Conservation (phyloP, 1,140 invertebrate genomes). For the Ooceraea biroi region DNA sequence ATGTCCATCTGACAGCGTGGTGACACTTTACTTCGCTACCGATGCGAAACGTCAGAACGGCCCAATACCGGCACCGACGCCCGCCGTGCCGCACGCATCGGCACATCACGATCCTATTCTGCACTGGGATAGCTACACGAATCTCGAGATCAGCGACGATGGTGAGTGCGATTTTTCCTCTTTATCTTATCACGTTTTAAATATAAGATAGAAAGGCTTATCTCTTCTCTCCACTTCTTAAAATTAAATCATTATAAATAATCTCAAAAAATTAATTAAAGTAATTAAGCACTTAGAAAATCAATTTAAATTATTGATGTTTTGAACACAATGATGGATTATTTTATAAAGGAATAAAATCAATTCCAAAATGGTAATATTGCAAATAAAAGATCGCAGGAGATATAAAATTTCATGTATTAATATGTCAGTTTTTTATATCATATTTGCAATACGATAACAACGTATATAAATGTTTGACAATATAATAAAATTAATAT, state of each 20-base stretch:
- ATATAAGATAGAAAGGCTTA: background rate
- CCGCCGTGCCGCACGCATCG: conserved; percentile 88
- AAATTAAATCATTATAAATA: background rate
- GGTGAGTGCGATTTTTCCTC: conserved; percentile 79
- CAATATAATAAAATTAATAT: background rate
- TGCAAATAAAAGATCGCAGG: background rate
- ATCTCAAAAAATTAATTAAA: conserved; percentile 10
- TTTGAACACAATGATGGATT: background rate
- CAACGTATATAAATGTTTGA: background rate
- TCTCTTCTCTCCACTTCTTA: no score
- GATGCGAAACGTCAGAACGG: conserved; percentile 86
- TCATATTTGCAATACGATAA: no score
- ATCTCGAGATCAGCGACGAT: conserved; percentile 88
- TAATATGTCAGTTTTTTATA: background rate
- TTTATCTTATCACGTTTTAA: background rate
- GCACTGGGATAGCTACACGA: conserved; percentile 94
- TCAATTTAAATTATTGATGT: background rate
- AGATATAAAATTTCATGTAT: background rate
- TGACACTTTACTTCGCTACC: conserved; percentile 93
- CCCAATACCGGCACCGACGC: conserved; percentile 90
- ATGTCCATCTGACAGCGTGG: conserved; percentile 92
- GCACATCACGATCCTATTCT: conserved; percentile 91
- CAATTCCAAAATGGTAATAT: background rate
- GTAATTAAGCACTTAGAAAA: background rate
- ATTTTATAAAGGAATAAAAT: background rate